Evolutionary conservation across 2,888 invertebrate genomes (phyloP).

Genomic region (Microplitis deprimator): DNA sequence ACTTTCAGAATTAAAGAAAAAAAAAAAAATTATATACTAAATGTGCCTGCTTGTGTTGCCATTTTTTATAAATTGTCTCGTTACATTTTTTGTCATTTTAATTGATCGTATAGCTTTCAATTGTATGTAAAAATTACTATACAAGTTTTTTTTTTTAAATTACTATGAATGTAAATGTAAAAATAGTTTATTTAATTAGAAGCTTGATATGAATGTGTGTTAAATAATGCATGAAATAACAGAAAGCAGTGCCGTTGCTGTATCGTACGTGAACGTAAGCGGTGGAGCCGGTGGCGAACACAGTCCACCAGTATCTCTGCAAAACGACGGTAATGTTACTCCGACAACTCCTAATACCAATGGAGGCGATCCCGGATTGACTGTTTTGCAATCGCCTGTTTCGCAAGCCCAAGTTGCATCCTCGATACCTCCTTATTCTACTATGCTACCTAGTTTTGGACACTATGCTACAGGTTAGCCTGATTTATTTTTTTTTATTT

Average conservation of each 20-base stretch:
- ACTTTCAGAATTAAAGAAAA: too few relatives aligned
- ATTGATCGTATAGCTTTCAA: background rate
- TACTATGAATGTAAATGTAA: too few relatives aligned
- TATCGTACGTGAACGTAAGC: constrained; percentile 69
- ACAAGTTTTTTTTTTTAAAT: too few relatives aligned
- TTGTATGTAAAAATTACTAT: too few relatives aligned
- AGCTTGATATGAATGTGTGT: constrained; percentile 14
- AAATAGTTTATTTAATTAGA: constrained; percentile 14
- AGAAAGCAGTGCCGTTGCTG: constrained; percentile 69
- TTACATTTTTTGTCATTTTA: too few relatives aligned
- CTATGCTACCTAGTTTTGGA: constrained; percentile 81
- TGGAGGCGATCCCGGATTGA: constrained; percentile 69
- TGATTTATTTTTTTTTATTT: background rate
- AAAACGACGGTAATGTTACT: constrained; percentile 70
- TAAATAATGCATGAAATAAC: constrained; percentile 67
- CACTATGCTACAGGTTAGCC: constrained; percentile 79
- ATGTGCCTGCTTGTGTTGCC: constrained; percentile 21
- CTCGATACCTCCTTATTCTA: constrained; percentile 75
- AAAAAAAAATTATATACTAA: background rate
- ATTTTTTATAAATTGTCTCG: too few relatives aligned
- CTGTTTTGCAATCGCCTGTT: constrained; percentile 77
- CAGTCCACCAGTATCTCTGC: constrained; percentile 68
- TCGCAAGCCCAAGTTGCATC: constrained; percentile 71
- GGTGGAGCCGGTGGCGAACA: constrained; percentile 69
- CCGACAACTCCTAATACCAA: constrained; percentile 68